Evolutionary conservation across 2,888 invertebrate genomes (phyloP), one percentile per base, ranked within the genome.

Genomic region (Pegoplata infirma): DNA sequence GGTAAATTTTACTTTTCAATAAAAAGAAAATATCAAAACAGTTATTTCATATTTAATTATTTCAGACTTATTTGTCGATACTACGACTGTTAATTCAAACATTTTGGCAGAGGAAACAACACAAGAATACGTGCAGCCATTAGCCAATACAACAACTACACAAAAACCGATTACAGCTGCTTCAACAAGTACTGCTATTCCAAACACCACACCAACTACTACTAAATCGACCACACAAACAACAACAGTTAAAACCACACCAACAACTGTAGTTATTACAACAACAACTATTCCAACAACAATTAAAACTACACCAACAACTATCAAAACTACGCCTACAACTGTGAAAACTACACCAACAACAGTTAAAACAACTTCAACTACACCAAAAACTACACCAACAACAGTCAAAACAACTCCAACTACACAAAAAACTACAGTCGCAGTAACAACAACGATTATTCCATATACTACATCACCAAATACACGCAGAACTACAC

Each of bases 401-500:
- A 63, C 61, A 1, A 21, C 28, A 8, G 10, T 16, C 2, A 55
- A 17, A 23, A 36, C 78, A 6, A 61, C 76, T 32, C 53, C n/a
- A 10, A 68, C 78, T 8, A 61, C 75, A 32, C 47, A n/a, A 1
- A 51, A 46, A 7, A 59, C 58, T n/a, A 28, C 58, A 53, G n/a
- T n/a, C n/a, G n/a, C n/a, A n/a, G n/a, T n/a, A n/a, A 36, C 53
- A 44, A 56, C 67, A 40, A 36, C 47, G 2, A 1, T n/a, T n/a
- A n/a, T n/a, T 21, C 6, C 40, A 8, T n/a, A n/a, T 4, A 55
- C 32, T 28, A 73, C 25, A 67, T 32, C 7, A 23, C 44, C 6
- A 75, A 72, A 23, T 32, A 80, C 6, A 19, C 14, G 1, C 5
- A 40, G 5, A 79, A 49, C 14, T 82, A 82, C 83, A 23, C 16